Percentiles rank a stretch among this genome's conserved stretches.
Conservation (phyloP, 2,113 vertebrate genomes). For the Mus pahari region DNA sequence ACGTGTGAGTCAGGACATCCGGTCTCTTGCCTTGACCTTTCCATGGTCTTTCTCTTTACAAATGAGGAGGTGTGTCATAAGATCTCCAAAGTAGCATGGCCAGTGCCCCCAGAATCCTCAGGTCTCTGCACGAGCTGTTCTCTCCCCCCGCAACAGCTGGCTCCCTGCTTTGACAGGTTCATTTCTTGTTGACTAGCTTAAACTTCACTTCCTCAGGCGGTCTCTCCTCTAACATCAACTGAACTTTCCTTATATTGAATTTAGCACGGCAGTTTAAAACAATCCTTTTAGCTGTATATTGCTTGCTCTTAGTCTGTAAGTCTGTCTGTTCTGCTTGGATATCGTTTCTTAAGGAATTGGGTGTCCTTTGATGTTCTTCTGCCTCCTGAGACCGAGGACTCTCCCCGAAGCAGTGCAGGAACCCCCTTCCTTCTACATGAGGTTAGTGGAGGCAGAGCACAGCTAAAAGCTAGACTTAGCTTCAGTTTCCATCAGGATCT, state of each 20-base stretch:
- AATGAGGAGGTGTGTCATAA: background rate
- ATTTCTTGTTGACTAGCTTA: background rate
- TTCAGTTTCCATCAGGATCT: background rate
- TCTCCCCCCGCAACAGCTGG: background rate
- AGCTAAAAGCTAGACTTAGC: background rate
- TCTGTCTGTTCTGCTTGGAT: background rate
- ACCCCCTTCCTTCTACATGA: background rate
- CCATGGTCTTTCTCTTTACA: background rate
- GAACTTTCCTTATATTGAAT: background rate
- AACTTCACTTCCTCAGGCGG: background rate
- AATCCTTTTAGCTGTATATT: background rate
- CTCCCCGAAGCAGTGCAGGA: rapidly evolving
- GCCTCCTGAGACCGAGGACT: background rate
- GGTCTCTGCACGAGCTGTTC: background rate
- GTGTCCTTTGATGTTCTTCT: background rate
- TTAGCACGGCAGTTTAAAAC: background rate
- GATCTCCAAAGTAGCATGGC: background rate
- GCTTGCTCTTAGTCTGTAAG: background rate
- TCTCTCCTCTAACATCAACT: background rate
- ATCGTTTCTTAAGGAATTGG: background rate
- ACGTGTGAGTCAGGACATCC: background rate
- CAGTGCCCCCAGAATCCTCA: background rate
- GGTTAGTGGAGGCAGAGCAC: background rate
- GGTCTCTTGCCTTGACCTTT: conserved; percentile 19
- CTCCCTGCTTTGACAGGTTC: background rate